Percentiles rank a stretch among this genome's conserved stretches.
Evolutionary conservation across 2,888 invertebrate genomes (phyloP).

Genomic region (Serrognathus titanus): DNA sequence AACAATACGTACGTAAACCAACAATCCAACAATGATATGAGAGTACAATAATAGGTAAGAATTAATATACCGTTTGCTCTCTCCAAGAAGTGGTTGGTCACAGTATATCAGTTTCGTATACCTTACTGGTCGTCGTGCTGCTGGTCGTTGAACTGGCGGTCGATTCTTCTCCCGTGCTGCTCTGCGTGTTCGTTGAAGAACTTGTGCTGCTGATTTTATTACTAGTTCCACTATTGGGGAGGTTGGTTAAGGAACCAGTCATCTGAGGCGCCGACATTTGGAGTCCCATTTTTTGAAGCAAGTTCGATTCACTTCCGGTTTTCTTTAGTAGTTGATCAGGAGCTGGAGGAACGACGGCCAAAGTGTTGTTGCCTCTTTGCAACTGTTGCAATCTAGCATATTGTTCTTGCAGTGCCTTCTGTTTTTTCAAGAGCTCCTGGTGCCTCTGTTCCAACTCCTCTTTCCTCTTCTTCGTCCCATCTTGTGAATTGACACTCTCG

Average conservation of each 20-base stretch:
- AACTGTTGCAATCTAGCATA: constrained; percentile 86
- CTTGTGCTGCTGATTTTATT: constrained; percentile 34
- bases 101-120: constrained; percentile 93
- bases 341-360: constrained; percentile 60
- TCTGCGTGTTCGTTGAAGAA: constrained; percentile 34
- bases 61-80: constrained; percentile 27
- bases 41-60: constrained; percentile 14
- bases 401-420: constrained; percentile 85
- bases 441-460: constrained; percentile 82
- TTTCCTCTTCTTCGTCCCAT: constrained; percentile 66
- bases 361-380: constrained; percentile 70
- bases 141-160: constrained; percentile 27
- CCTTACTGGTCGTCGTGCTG: constrained; percentile 68
- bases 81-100: constrained; percentile 55
- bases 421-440: constrained; percentile 83
- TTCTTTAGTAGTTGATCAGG: constrained; percentile 69
- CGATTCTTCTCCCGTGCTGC: constrained; percentile 24
- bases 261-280: constrained; percentile 56
- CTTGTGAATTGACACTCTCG: constrained; percentile 72
- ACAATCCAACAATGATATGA: constrained; percentile 19
- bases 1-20: constrained; percentile 11
- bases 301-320: constrained; percentile 84
- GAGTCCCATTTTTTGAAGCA: constrained; percentile 78
- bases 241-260: constrained; percentile 62
- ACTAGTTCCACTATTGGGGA: constrained; percentile 49